Base-by-base conservation (phyloP, 2,113 vertebrate species). In the Tor tambroides region DNA sequence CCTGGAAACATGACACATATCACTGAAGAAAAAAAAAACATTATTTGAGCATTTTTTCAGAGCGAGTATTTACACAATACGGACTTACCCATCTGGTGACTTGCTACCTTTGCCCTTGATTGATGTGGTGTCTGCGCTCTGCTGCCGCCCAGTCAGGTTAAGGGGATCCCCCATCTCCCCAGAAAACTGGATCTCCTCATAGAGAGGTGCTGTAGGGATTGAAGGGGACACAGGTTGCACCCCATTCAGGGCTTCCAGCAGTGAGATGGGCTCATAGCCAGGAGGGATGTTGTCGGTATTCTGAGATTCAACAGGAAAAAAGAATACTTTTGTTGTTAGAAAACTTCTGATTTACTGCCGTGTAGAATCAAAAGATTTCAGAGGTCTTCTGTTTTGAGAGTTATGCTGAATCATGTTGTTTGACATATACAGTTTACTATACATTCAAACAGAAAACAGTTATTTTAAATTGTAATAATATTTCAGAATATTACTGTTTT, bases 201-300 rank as follows among this genome's bases (percentile, higher is more conserved):
- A 97, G 0, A 97, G 94, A 0, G 96, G 96, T n/a, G 96, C 96
- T 0, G 95, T 95, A 0, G 96, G 96, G 23, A 96, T 90, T 85
- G 95, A 88, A 0, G 96, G 95, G 1, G 96, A 95, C 12, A 92
- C 49, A 0, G 96, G 95, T 49, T 95, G 95, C 1, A 96, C 95
- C 10, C 97, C 97, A 0, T 97, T 97, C 90, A 97, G 92, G 0
- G 97, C 97, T 83, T 97, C 96, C 8, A 97, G 94, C 92, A 97
- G 86, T 41, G 97, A 97, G 87, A 97, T 96, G 89, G 97, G 96
- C 90, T 97, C 96, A 0, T 96, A 97, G 88, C 96, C 97, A 0
- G 96, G 94, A 2, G 97, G 97, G 85, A 97, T 91, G 89, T 96
- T 96, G 91, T 97, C 97, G 0, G 96, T 94, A 85, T 88, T 95